Conservation (phyloP, 2,113 vertebrate species). For the Grammomys dolichurus region DNA sequence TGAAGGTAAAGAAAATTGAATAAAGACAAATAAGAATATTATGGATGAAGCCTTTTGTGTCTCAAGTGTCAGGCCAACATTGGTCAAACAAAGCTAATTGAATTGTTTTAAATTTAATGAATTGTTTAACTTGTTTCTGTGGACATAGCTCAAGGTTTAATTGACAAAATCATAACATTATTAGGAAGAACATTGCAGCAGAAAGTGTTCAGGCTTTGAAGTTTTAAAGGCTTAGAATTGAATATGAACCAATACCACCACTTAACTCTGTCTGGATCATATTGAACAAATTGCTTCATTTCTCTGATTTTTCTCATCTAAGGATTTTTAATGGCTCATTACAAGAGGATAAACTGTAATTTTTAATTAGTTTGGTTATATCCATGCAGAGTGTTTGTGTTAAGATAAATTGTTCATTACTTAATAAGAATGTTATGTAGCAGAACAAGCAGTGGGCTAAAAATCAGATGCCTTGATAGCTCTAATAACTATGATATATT, state of each 20-base stretch:
- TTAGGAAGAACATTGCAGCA: background rate
- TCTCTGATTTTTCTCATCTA: background rate
- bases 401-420: slow-evolving; percentile 4
- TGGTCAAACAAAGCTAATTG: slow-evolving; percentile 3
- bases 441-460: background rate
- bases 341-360: background rate
- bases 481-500: background rate
- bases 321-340: background rate
- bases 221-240: background rate
- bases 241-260: background rate
- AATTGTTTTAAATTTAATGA: background rate
- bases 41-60: background rate
- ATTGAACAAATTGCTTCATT: slow-evolving; percentile 27
- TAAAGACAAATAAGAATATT: background rate
- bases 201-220: background rate
- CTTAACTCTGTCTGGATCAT: background rate
- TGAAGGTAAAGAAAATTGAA: background rate
- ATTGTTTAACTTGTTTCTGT: slow-evolving; percentile 19
- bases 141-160: background rate
- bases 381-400: background rate
- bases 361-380: background rate
- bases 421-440: background rate
- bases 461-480: background rate
- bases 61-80: background rate
- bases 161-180: slow-evolving; percentile 26